These are phyloP conservation scores for Silurus aristotelis DNA, from an alignment of 2,797 vertebrate genomes.

Conservation along the genomic window DNA sequence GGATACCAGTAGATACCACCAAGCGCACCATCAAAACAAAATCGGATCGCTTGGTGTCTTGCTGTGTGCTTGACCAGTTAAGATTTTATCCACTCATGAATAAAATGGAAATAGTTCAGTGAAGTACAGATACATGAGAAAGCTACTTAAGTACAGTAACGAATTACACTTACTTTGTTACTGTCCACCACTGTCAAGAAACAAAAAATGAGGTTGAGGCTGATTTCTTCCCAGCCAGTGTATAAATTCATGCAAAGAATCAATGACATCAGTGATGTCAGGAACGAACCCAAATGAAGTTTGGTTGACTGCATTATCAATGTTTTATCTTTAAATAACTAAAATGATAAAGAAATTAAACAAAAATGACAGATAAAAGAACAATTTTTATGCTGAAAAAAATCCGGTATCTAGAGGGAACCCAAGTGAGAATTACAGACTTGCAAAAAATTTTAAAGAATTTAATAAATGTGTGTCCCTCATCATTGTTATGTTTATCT, in stretches of 20 bases:
- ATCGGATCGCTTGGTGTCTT: too few species aligned
- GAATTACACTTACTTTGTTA: too few species aligned
- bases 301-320: not conserved
- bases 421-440: not conserved
- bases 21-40: too few species aligned
- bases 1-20: too few species aligned
- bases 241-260: not conserved
- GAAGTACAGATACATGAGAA: too few species aligned
- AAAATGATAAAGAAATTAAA: not conserved
- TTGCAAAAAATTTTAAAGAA: not conserved
- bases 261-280: not conserved
- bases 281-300: not conserved
- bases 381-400: not conserved
- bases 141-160: too few species aligned
- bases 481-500: not conserved
- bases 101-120: too few species aligned
- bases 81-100: too few species aligned
- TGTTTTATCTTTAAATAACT: not conserved
- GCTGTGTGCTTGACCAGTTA: too few species aligned
- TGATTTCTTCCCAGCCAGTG: not conserved
- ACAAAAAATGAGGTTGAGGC: not conserved
- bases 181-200: too few species aligned
- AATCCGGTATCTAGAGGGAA: not conserved
- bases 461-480: not conserved
- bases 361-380: not conserved